Evolutionary conservation across 2,797 vertebrate species (phyloP).

Genomic region (Rhinoraja longicauda): DNA sequence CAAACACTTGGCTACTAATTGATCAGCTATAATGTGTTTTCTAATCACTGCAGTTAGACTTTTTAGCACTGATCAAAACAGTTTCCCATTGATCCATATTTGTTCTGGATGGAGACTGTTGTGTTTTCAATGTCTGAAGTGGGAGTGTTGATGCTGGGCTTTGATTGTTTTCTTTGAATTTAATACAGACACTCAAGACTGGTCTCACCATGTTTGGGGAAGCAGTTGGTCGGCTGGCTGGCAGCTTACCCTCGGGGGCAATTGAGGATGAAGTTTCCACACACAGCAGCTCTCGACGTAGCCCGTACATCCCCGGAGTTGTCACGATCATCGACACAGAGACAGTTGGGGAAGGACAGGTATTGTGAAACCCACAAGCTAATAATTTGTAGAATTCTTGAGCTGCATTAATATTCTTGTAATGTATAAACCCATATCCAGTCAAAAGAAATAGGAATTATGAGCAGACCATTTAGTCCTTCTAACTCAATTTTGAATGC

Average conservation of each 20-base stretch:
- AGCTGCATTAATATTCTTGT: not conserved
- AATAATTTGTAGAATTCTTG: not conserved
- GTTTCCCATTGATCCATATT: conserved; percentile 80
- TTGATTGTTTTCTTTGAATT: conserved; percentile 43
- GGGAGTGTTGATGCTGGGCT: conserved; percentile 4
- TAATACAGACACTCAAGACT: conserved; percentile 80
- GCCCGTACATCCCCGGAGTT: conserved; percentile 79
- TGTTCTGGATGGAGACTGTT: conserved; percentile 55
- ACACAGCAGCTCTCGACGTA: conserved; percentile 74
- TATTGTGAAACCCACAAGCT: conserved; percentile 48
- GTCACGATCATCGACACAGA: conserved; percentile 92
- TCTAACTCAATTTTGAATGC: no score
- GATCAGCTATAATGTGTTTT: conserved; percentile 98
- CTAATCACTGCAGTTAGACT: conserved; percentile 98
- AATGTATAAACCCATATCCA: not conserved
- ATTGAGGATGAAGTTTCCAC: conserved; percentile 78
- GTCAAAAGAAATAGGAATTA: no score
- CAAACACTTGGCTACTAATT: conserved; percentile 94
- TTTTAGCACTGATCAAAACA: conserved; percentile 97
- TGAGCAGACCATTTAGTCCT: no score
- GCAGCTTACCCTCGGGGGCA: conserved; percentile 76
- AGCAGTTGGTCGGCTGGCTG: conserved; percentile 89
- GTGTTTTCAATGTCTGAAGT: conserved; percentile 44
- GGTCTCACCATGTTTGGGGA: conserved; percentile 96
- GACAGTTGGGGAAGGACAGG: conserved; percentile 88